These are phyloP conservation scores for Poeciliopsis gracilis DNA, from an alignment of 2,797 vertebrate species.

Conservation along the genomic window DNA sequence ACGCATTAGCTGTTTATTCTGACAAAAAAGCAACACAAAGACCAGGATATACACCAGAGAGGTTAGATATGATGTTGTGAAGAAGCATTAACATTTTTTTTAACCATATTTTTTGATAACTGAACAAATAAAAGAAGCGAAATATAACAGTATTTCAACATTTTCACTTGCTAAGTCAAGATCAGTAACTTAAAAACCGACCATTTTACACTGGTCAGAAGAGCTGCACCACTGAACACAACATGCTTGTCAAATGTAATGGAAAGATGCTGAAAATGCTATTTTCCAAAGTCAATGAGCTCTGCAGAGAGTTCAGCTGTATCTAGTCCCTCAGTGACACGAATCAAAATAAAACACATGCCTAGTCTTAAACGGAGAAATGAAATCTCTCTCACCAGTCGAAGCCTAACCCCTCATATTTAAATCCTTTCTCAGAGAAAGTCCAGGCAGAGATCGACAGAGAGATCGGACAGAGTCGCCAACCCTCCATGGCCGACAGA, in stretches of 20 bases:
- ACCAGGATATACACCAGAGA: not conserved
- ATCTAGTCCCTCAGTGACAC: not conserved
- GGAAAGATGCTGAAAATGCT: not conserved
- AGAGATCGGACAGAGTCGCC: constrained; percentile 75
- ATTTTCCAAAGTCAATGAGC: not conserved
- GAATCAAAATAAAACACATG: not conserved
- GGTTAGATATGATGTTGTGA: not conserved
- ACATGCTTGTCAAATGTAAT: not conserved
- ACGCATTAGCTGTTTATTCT: not conserved
- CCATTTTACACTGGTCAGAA: not conserved
- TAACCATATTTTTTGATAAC: not conserved
- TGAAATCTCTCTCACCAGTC: not conserved
- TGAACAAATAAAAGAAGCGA: not conserved
- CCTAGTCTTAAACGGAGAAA: not conserved
- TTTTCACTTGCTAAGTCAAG: not conserved
- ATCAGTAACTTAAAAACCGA: not conserved
- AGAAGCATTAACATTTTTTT: not conserved
- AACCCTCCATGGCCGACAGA: constrained; percentile 75
- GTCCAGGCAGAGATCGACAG: constrained; percentile 86
- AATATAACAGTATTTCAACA: not conserved
- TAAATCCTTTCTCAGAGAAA: constrained; percentile 68
- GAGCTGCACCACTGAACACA: not conserved
- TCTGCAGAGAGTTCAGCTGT: not conserved
- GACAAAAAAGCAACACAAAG: not conserved
- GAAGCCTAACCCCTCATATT: not conserved